Evolutionary conservation across 1,140 invertebrate genomes (phyloP), one percentile per base, ranked within the genome.

Genomic region (Alviniconcha marisindica): DNA sequence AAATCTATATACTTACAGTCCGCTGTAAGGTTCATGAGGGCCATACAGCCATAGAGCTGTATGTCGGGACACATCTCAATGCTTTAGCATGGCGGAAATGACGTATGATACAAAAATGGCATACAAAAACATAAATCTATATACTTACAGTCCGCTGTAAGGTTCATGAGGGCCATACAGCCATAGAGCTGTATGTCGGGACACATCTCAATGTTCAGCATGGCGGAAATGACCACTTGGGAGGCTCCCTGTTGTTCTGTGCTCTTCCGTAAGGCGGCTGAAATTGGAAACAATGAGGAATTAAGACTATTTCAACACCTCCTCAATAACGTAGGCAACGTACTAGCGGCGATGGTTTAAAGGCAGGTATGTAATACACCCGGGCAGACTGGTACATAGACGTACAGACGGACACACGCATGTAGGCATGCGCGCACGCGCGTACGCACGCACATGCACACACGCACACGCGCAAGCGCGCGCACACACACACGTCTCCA

Each of bases 71-170:
- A 48, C 12, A 54, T 78, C 15, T 89, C 85, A 7, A 85, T 73
- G 33, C 82, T 84, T 85, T 12, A 89, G 73, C 80, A 89, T 87
- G 31, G 88, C 88, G 5, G 85, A 76, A 33, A 88, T 82, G 0
- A 87, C 74, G 48, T n/a, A n/a, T n/a, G n/a, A n/a, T n/a, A n/a
- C n/a, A n/a, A n/a, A n/a, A n/a, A n/a, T n/a, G n/a, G n/a, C n/a
- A n/a, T n/a, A n/a, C n/a, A n/a, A n/a, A n/a, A n/a, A n/a, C n/a
- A n/a, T n/a, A n/a, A n/a, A n/a, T n/a, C n/a, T n/a, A n/a, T n/a
- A n/a, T n/a, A 86, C 86, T 84, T 82, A 89, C 88, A 77, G 54
- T 89, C 85, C 18, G 87, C 87, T n/a, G 88, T 87, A 14, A 89
- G 76, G 66, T 89, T 89, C 63, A 88, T 88, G 1, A 89, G 71